Evolutionary conservation across 1,140 invertebrate species (phyloP).

Genomic region (Orchestia grillus): DNA sequence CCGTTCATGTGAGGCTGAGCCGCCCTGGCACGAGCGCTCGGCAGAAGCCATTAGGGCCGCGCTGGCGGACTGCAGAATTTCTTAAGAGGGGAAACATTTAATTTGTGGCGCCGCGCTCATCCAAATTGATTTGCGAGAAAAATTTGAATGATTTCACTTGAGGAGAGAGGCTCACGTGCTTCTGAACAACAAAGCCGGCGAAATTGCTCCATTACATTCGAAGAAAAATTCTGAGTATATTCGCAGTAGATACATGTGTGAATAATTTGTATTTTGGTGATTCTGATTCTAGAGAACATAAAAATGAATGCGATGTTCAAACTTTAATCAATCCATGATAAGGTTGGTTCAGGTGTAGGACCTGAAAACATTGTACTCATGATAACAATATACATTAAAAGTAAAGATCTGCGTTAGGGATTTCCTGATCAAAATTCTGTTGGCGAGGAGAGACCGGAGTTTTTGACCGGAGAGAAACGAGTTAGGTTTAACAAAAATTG

Average conservation of each 20-base stretch:
- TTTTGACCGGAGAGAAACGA: too few relatives aligned
- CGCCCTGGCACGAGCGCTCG: neutral
- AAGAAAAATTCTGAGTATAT: neutral
- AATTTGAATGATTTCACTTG: neutral
- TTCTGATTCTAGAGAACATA: neutral
- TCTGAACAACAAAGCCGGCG: neutral
- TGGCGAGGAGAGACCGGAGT: too few relatives aligned
- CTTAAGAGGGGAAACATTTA: slow-evolving; percentile 50
- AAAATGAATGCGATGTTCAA: neutral
- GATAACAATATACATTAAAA: too few relatives aligned
- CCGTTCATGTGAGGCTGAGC: neutral
- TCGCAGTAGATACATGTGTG: neutral
- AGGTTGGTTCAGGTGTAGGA: neutral
- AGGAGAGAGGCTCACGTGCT: neutral
- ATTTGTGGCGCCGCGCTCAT: neutral
- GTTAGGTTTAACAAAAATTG: too few relatives aligned
- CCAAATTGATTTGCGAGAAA: slow-evolving; percentile 3
- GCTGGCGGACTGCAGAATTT: neutral
- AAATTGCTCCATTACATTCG: neutral
- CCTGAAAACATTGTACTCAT: too few relatives aligned
- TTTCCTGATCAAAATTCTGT: too few relatives aligned
- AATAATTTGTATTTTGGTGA: neutral
- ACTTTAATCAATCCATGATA: neutral
- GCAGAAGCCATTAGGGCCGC: slow-evolving; percentile 26
- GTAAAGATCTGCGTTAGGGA: too few relatives aligned